Evolutionary conservation across 2,113 vertebrate genomes (phyloP).

Genomic region (Leptodactylus fuscus): DNA sequence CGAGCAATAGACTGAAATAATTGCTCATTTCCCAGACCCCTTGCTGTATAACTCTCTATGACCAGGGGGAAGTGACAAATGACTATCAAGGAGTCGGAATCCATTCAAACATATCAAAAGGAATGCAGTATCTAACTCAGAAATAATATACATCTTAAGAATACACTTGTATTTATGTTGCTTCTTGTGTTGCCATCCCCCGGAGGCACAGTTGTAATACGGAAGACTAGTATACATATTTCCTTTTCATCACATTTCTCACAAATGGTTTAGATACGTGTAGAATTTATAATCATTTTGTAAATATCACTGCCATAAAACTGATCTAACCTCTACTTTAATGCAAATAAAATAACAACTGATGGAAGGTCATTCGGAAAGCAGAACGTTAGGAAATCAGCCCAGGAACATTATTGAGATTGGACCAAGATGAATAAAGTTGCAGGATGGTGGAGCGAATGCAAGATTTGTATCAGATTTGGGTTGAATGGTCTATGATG

Average conservation of each 20-base stretch:
- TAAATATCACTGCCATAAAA: constrained; percentile 21
- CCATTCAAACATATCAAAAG: constrained; percentile 53
- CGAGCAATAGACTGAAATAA: constrained; percentile 53
- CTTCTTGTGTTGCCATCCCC: constrained; percentile 20
- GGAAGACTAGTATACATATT: constrained; percentile 19
- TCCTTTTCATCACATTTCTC: constrained; percentile 17
- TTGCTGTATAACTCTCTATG: constrained; percentile 54
- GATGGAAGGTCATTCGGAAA: background rate
- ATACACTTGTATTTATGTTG: constrained; percentile 49
- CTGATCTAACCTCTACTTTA: background rate
- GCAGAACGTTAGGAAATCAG: background rate
- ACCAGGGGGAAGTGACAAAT: constrained; percentile 54
- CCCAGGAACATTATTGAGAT: background rate
- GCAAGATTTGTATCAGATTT: too few relatives aligned
- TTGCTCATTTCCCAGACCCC: constrained; percentile 56
- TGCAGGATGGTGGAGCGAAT: background rate
- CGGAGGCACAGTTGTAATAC: constrained; percentile 8
- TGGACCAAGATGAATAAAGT: background rate
- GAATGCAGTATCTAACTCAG: constrained; percentile 36
- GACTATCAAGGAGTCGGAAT: constrained; percentile 48
- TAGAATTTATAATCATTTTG: constrained; percentile 17
- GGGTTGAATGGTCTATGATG: too few relatives aligned
- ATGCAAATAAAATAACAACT: constrained; percentile 1
- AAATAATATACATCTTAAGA: constrained; percentile 40
- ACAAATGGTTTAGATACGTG: background rate